Evolutionary conservation across 2,888 invertebrate genomes (phyloP).

Genomic region (Apantesis nais): DNA sequence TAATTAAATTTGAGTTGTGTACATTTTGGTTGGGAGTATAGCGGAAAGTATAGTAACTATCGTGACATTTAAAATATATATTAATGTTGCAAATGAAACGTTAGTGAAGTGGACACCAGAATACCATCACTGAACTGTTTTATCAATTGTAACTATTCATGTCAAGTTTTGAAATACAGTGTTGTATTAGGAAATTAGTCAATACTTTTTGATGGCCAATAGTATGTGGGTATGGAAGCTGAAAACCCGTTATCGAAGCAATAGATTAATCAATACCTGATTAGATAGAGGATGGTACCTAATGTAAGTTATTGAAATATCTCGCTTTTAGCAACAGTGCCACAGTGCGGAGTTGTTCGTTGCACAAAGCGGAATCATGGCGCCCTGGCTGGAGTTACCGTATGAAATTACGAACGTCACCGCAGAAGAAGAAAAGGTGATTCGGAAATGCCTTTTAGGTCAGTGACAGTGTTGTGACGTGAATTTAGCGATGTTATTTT

Average conservation of each 20-base stretch:
- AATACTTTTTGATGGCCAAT: background rate
- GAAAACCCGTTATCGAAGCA: conserved; percentile 24
- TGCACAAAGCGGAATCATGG: conserved; percentile 56
- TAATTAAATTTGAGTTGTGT: background rate
- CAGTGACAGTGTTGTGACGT: conserved; percentile 54
- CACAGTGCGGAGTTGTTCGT: conserved; percentile 46
- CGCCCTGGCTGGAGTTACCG: conserved; percentile 69
- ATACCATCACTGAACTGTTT: background rate
- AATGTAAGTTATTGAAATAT: conserved; percentile 57
- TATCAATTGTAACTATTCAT: background rate
- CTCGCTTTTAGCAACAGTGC: conserved; percentile 34
- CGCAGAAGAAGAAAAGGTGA: conserved; percentile 70
- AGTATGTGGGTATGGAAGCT: background rate
- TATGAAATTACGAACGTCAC: conserved; percentile 69
- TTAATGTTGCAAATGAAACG: background rate
- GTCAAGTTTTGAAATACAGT: background rate
- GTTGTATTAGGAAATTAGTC: background rate
- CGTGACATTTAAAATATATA: background rate
- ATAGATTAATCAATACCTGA: conserved; percentile 62
- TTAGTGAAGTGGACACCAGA: background rate
- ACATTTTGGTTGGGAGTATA: background rate
- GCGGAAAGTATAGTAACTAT: background rate
- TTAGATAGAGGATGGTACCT: conserved; percentile 56
- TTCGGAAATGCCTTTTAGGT: conserved; percentile 76
- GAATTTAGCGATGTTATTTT: conserved; percentile 18